Conservation (phyloP, 2,888 invertebrate genomes). For the Ceramica pisi region DNA sequence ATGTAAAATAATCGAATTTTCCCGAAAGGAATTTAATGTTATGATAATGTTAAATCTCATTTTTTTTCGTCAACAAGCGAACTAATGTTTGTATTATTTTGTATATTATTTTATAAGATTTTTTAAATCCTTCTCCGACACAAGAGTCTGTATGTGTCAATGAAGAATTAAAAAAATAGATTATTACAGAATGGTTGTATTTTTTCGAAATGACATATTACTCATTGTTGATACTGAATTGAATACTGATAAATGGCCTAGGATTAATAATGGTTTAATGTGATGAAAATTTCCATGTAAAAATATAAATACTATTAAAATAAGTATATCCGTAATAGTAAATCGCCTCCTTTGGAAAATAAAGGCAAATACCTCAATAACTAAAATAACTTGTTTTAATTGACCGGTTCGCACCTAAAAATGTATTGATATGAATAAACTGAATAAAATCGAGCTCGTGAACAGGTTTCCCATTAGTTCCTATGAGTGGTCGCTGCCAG, state of each 20-base stretch:
- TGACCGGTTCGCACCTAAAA: conserved; percentile 62
- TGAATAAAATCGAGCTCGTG: conserved; percentile 30
- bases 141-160: conserved; percentile 77
- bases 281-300: conserved; percentile 91
- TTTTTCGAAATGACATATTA: conserved; percentile 87
- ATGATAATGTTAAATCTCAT: conserved; percentile 86
- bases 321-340: conserved; percentile 90
- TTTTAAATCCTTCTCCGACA: conserved; percentile 82
- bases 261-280: conserved; percentile 87
- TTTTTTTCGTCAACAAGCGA: conserved; percentile 81
- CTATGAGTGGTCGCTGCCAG: conserved; percentile 39
- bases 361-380: conserved; percentile 90
- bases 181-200: conserved; percentile 88
- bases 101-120: conserved; percentile 90
- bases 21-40: conserved; percentile 82
- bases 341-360: conserved; percentile 90
- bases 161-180: conserved; percentile 82
- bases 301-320: conserved; percentile 90
- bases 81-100: conserved; percentile 90
- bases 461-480: conserved; percentile 59
- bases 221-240: conserved; percentile 87
- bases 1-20: conserved; percentile 82
- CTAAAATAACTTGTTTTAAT: conserved; percentile 84
- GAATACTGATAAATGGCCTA: conserved; percentile 89
- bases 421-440: conserved; percentile 44